These are phyloP conservation scores for Ptilonorhynchus violaceus DNA, from an alignment of 2,113 vertebrate genomes.

Conservation along the genomic window DNA sequence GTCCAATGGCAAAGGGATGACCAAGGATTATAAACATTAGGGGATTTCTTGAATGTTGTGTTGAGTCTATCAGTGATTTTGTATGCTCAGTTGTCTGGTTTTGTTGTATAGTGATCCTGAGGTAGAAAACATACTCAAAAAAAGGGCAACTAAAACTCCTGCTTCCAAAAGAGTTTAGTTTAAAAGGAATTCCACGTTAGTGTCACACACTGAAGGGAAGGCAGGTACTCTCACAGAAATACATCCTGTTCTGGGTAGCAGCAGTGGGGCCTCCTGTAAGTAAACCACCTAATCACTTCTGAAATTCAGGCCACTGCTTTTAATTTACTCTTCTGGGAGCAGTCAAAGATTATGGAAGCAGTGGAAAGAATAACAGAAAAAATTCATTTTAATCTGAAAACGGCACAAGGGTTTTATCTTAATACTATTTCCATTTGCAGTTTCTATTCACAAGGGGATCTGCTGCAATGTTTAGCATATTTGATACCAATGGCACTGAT, in stretches of 20 bases:
- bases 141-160: not conserved
- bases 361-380: not conserved
- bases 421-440: constrained; percentile 24
- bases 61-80: not conserved
- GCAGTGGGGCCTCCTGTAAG: not conserved
- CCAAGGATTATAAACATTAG: not conserved
- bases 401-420: not conserved
- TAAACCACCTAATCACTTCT: not conserved
- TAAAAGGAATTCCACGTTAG: not conserved
- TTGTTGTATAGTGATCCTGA: not conserved
- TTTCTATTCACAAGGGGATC: not conserved
- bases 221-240: not conserved
- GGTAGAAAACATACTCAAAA: not conserved
- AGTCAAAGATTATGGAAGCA: constrained; percentile 10
- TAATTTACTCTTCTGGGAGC: not conserved
- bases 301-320: not conserved
- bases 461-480: not conserved
- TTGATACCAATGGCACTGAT: not conserved
- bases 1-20: not conserved
- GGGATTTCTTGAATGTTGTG: not conserved
- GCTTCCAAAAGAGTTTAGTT: not conserved
- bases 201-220: not conserved
- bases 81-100: not conserved
- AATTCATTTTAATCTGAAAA: not conserved
- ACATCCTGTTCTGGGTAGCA: not conserved